Base-by-base conservation (phyloP, 1,140 invertebrate genomes). In the Zaprionus vittiger region DNA sequence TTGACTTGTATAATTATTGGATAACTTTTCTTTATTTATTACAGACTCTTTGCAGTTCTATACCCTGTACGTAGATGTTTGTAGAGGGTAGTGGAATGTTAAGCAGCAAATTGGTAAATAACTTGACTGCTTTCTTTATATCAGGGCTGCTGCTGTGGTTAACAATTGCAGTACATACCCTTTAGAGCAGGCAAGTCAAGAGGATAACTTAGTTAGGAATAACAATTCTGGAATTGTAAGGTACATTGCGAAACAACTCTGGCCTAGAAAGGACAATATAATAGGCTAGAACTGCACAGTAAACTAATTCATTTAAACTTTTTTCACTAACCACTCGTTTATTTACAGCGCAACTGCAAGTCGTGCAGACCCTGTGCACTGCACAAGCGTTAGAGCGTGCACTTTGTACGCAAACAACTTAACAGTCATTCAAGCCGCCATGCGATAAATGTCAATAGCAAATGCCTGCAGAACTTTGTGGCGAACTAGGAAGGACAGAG, bases 391-490 rank as follows among this genome's bases (percentile, higher is more conserved):
- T 52, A 24, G 20, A 24, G 47, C 47, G 47, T 52, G 47, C 20
- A 52, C 17, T 52, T 22, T 22, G 20, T 52, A 62, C 47, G 65
- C 69, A 62, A 79, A 66, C 24, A 70, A 70, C 72, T 74, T 73
- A 68, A 66, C 38, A 65, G 75, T 73, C 69, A 85, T 80, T 17
- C 66, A 74, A 81, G 72, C 54, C 61, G 61, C 37, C 47, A 60
- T 73, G 69, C 81, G 73, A 81, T 90, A 89, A 89, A 89, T 90
- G 79, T 90, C 79, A 84, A 90, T 84, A 74, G 78, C 81, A 81
- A 81, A 22, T 44, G 37, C 52, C 71, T 41, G 55, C 52, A 54
- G 77, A 56, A 49, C 69, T 65, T 67, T 84, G 55, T 34, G 26
- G 56, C 37, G 14, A 17, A 41, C 20, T 55, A 34, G 9, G 22